Conservation (phyloP, 2,888 invertebrate species). For the Lymantria monacha region DNA sequence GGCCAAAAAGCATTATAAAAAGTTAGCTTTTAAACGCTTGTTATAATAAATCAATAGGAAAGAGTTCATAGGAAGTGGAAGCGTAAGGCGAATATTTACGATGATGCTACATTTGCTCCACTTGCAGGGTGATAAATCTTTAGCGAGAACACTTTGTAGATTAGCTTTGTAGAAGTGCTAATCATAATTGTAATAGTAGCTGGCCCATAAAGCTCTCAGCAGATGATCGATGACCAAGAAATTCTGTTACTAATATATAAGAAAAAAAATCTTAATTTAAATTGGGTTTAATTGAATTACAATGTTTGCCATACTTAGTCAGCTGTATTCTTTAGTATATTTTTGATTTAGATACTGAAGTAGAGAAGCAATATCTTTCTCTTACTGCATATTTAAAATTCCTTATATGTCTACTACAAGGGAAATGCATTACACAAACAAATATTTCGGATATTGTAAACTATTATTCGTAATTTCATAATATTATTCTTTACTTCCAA, state of each 20-base stretch:
- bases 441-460: conserved; percentile 27
- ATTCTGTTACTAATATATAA: conserved; percentile 1
- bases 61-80: conserved; percentile 68
- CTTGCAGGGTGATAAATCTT: conserved; percentile 61
- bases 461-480: conserved; percentile 26
- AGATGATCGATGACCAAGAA: conserved; percentile 14
- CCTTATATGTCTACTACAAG: conserved; percentile 15
- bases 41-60: conserved; percentile 78
- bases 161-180: conserved; percentile 59
- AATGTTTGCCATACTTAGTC: conserved; percentile 5
- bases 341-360: conserved; percentile 14
- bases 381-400: conserved; percentile 24
- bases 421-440: conserved; percentile 19
- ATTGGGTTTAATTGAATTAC: conserved; percentile 2
- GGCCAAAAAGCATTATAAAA: conserved; percentile 72
- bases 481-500: conserved; percentile 35
- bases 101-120: conserved; percentile 58
- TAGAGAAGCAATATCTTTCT: conserved; percentile 17
- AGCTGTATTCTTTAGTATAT: conserved; percentile 10
- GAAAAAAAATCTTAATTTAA: conserved; percentile 1
- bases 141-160: conserved; percentile 58
- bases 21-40: conserved; percentile 73
- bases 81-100: conserved; percentile 71
- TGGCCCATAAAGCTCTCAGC: conserved; percentile 17
- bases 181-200: conserved; percentile 39